Evolutionary conservation across 2,888 invertebrate genomes (phyloP).

Genomic region (Conus canariensis): DNA sequence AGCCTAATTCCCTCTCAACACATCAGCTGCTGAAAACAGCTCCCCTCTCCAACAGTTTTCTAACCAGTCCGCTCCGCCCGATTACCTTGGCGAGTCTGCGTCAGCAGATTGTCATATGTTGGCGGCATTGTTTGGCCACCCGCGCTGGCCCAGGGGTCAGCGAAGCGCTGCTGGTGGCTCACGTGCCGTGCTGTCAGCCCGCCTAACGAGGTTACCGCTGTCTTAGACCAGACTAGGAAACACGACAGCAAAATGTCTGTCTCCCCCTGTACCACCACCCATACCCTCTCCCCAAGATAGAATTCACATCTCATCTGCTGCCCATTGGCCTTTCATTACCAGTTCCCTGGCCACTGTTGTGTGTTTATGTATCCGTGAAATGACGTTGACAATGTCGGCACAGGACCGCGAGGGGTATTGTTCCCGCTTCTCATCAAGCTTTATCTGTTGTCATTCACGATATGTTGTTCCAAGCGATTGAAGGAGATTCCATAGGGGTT

Average conservation of each 20-base stretch:
- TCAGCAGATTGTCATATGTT: constrained; percentile 4
- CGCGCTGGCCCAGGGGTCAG: not conserved
- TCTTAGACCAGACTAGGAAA: not conserved
- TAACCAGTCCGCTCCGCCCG: constrained; percentile 17
- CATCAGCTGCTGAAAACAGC: constrained; percentile 26
- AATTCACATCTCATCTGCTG: not conserved
- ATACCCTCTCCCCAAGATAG: not conserved
- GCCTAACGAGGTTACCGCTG: not conserved
- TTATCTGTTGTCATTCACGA: too few relatives aligned
- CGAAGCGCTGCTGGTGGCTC: not conserved
- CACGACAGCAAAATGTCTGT: not conserved
- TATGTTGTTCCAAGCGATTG: too few relatives aligned
- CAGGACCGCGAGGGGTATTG: not conserved
- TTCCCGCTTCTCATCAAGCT: not conserved
- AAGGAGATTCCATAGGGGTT: too few relatives aligned
- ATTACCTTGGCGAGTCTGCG: not conserved
- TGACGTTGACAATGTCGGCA: not conserved
- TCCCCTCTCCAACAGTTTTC: not conserved
- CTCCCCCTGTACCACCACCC: not conserved
- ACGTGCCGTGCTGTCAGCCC: not conserved
- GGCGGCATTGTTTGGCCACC: not conserved
- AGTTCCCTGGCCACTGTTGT: not conserved
- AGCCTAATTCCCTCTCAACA: not conserved
- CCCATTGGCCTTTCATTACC: not conserved
- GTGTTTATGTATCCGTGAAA: not conserved